These are phyloP conservation scores for Sicus ferrugineus DNA, from an alignment of 2,888 invertebrate species.

Conservation along the genomic window DNA sequence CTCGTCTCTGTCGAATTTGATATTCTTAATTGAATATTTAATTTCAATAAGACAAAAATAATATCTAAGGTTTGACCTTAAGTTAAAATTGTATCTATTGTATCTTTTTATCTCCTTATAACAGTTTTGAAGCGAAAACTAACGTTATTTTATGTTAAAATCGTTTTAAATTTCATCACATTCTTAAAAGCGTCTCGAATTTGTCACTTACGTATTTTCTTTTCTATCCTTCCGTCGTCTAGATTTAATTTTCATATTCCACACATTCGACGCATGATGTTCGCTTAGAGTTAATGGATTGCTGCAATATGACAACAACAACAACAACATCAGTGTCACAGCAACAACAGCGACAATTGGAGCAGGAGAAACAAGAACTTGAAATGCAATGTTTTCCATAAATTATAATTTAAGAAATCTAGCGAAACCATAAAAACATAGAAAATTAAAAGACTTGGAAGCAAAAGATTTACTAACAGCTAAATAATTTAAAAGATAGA, in stretches of 20 bases:
- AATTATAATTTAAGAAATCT: conserved; percentile 25
- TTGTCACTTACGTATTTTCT: background rate
- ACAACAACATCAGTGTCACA: conserved; percentile 13
- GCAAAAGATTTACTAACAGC: conserved; percentile 32
- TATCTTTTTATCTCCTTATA: conserved; percentile 7
- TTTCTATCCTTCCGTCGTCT: conserved; percentile 30
- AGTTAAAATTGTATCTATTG: background rate
- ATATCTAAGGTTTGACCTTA: too few relatives aligned
- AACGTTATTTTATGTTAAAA: background rate
- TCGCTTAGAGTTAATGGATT: conserved; percentile 43
- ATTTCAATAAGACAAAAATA: too few relatives aligned
- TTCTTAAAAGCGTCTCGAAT: background rate
- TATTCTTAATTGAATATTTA: too few relatives aligned
- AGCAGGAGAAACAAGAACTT: background rate
- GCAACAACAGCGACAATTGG: conserved; percentile 7
- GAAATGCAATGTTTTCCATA: conserved; percentile 42
- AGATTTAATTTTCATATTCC: conserved; percentile 52
- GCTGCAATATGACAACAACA: conserved; percentile 28
- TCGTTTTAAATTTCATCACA: background rate
- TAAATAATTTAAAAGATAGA: conserved; percentile 8
- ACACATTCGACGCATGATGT: conserved; percentile 48
- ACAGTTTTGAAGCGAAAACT: background rate
- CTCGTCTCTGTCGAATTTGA: background rate
- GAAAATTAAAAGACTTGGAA: conserved; percentile 30
- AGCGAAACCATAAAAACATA: conserved; percentile 29